Base-by-base conservation (phyloP, 2,888 invertebrate species). In the Bellardia pandia region DNA sequence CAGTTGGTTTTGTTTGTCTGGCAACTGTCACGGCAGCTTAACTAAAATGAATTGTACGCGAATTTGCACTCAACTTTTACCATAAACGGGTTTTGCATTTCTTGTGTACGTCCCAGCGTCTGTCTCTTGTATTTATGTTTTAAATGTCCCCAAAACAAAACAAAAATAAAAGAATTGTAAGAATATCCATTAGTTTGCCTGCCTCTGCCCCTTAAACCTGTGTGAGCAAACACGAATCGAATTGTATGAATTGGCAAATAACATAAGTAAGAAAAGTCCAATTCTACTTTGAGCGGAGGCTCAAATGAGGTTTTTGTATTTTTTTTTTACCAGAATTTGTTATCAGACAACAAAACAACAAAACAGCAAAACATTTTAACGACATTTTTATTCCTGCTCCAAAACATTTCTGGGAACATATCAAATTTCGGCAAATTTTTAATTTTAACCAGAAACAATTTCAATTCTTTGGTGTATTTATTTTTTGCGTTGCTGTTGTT, bases 1-100 rank as follows among this genome's bases (percentile, higher is more conserved):
- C 66, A 48, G 45, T 74, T 72, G 60, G 64, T 58, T 81, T 82
- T 77, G 86, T 77, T 78, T 85, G 81, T 85, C 81, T 81, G 87
- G 77, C 81, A 82, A 74, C 87, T 78, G 87, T 87, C 85, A 87
- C 87, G 85, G 78, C 87, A 87, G 77, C 87, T 87, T 87, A 87
- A 71, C 74, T 78, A 62, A 78, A 85, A 82, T 79, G 78, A 85
- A 85, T 86, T 87, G 85, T 78, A 87, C 85, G 87, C 87, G 87
- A 87, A 87, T 87, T 85, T 87, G 85, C 87, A 87, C 85, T 87
- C 85, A 85, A 85, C 72, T 85, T 85, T 81, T 78, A 78, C 74
- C 85, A 82, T 40, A 81, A 87, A 87, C 87, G 56, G 87, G 87
- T 87, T 87, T 87, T 83, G 79, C 79, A 76, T 71, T 81, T 60